Evolutionary conservation across 1,140 invertebrate species (phyloP).

Genomic region (Thalassaphorura encarpata): DNA sequence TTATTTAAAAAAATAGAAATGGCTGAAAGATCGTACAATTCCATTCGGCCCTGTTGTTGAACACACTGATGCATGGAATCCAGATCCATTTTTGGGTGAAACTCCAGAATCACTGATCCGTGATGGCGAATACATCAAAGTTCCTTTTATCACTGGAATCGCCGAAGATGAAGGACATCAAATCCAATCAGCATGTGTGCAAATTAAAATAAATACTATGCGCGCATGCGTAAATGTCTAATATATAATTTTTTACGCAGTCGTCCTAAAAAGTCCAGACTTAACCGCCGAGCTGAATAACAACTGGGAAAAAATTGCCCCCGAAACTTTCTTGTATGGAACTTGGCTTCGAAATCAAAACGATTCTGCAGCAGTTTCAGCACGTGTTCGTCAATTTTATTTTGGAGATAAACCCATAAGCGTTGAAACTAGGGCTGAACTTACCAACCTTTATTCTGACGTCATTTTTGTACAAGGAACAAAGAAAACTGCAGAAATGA

Average conservation of each 20-base stretch:
- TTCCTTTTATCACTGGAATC: not conserved
- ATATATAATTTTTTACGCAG: not conserved
- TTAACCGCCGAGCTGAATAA: not conserved
- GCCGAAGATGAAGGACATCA: not conserved
- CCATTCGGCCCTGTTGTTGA: not conserved
- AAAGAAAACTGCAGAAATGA: not conserved
- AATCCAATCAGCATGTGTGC: not conserved
- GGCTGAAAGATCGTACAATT: not conserved
- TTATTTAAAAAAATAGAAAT: not conserved
- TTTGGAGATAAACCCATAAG: not conserved
- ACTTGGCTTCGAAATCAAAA: not conserved
- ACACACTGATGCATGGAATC: not conserved
- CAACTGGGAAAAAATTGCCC: not conserved
- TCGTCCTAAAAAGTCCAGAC: not conserved
- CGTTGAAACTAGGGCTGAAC: not conserved
- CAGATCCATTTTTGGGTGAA: not conserved
- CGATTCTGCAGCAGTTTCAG: not conserved
- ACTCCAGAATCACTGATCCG: not conserved
- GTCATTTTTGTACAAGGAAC: not conserved
- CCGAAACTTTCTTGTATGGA: not conserved
- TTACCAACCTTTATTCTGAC: not conserved
- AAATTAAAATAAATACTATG: too few species aligned
- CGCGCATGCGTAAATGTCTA: not conserved
- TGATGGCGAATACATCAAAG: not conserved
- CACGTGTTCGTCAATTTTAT: constrained; percentile 1